Percentiles rank a stretch among this genome's conserved stretches.
These are phyloP conservation scores for Phainopepla nitens DNA, from an alignment of 2,113 vertebrate species.

Conservation along the genomic window DNA sequence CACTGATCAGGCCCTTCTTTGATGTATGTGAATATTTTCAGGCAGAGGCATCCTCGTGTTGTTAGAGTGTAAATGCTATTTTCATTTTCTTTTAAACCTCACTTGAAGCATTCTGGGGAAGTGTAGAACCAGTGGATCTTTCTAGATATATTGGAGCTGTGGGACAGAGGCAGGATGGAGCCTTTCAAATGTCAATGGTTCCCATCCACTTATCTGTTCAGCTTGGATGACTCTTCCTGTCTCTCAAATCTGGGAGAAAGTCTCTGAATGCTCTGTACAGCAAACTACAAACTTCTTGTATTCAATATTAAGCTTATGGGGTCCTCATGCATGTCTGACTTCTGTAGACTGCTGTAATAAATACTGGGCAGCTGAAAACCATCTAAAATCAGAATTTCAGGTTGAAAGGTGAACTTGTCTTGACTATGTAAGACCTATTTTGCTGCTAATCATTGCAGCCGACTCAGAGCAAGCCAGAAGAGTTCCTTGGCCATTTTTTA, in stretches of 20 bases:
- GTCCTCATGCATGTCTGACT: neutral
- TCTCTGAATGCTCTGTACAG: neutral
- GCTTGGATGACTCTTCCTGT: neutral
- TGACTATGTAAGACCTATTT: neutral
- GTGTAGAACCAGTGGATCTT: neutral
- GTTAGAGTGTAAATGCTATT: neutral
- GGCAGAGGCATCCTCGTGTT: neutral
- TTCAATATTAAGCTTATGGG: neutral
- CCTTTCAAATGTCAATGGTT: neutral
- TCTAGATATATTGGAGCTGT: neutral
- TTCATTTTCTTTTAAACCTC: neutral
- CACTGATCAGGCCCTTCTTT: neutral
- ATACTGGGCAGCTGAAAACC: neutral
- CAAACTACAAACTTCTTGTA: neutral
- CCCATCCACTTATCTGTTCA: neutral
- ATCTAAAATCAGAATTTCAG: neutral
- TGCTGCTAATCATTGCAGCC: neutral
- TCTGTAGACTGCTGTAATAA: neutral
- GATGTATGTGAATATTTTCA: slow-evolving; percentile 17
- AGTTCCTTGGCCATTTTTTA: neutral
- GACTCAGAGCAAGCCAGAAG: neutral
- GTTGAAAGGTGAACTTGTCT: neutral
- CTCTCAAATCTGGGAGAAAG: neutral
- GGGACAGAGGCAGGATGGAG: neutral
- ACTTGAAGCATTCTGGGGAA: neutral